Evolutionary conservation across 2,888 invertebrate species (phyloP).

Genomic region (Aphidoletes aphidimyza): DNA sequence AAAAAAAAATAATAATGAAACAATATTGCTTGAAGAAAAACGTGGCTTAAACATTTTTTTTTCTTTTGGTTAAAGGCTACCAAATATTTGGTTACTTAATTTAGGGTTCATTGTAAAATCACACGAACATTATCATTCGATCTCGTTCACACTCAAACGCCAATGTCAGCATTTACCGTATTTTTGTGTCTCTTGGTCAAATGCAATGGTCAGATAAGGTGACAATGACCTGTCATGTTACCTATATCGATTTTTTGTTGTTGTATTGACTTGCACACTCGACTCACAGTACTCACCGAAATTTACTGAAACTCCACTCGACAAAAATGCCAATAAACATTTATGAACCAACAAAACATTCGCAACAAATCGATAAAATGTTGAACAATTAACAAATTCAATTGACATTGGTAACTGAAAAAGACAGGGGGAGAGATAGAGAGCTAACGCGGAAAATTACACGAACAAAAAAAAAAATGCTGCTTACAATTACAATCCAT

Average conservation of each 20-base stretch:
- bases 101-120: background rate
- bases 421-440: background rate
- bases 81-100: background rate
- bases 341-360: too few species aligned
- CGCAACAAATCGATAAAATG: background rate
- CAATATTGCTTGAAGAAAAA: too few species aligned
- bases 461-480: background rate
- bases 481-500: constrained; percentile 20
- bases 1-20: too few species aligned
- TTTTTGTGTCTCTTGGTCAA: background rate
- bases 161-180: too few species aligned
- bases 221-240: constrained; percentile 24
- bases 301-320: too few species aligned
- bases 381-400: background rate
- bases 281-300: too few species aligned
- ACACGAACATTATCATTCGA: too few species aligned
- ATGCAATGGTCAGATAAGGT: background rate
- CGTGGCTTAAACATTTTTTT: too few species aligned
- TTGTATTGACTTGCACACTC: background rate
- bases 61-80: background rate
- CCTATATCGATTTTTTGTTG: constrained; percentile 9
- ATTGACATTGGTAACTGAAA: background rate
- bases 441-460: background rate
- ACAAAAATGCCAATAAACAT: too few species aligned
- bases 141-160: too few species aligned